Conservation (phyloP, 2,113 vertebrate species). For the Cynocephalus volans region DNA sequence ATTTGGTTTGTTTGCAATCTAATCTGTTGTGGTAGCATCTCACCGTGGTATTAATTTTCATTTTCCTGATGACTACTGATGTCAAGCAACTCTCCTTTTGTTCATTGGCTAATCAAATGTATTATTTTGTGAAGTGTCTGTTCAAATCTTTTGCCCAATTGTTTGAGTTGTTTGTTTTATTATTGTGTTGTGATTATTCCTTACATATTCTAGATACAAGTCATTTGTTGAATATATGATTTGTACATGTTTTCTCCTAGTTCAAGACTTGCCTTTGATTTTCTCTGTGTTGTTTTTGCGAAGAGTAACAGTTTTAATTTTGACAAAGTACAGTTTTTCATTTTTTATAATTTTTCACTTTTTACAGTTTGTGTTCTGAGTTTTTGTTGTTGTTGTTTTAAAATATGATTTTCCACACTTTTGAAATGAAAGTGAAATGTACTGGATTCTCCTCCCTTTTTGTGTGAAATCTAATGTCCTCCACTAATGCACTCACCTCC, state of each 20-base stretch:
- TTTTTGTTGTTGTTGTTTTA: background rate
- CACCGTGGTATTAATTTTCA: rapidly evolving
- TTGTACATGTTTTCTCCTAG: background rate
- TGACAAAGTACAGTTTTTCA: background rate
- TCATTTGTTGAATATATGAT: background rate
- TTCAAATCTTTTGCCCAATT: background rate
- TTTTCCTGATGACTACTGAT: background rate
- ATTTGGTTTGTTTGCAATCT: background rate
- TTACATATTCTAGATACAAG: background rate
- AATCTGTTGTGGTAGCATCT: rapidly evolving
- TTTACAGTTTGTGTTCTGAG: background rate
- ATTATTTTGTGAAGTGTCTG: background rate
- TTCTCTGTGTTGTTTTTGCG: background rate
- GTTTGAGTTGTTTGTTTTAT: background rate
- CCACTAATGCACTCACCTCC: background rate
- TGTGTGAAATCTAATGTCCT: background rate
- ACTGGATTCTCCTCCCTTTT: background rate
- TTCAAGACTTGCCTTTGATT: background rate
- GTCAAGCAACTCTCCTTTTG: too few species aligned
- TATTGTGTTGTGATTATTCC: background rate
- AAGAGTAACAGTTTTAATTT: background rate
- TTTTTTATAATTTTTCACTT: background rate
- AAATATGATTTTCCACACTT: background rate
- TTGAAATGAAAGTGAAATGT: background rate
- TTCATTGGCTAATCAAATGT: rapidly evolving